Conservation (phyloP, 1,140 invertebrate species). For the Musca vetustissima region DNA sequence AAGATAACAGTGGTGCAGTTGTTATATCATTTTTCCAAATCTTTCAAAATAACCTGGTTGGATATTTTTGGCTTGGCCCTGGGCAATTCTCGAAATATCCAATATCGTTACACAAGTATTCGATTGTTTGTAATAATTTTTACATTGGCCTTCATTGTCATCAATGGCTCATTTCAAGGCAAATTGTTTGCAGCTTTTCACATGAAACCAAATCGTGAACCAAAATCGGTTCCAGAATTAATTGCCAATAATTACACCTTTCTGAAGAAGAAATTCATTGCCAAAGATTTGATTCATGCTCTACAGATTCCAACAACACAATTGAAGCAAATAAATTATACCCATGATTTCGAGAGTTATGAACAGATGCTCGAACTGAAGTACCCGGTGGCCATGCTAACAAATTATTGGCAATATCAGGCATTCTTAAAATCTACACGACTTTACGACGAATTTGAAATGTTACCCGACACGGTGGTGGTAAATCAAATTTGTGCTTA, state of each 20-base stretch:
- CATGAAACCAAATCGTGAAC: neutral
- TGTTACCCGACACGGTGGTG: neutral
- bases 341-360: neutral
- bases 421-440: neutral
- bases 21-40: neutral
- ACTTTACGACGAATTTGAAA: neutral
- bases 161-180: neutral
- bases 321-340: neutral
- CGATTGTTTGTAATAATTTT: neutral
- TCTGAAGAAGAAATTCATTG: neutral
- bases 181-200: neutral
- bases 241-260: neutral
- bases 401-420: constrained; percentile 10
- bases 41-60: neutral
- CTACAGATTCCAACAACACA: neutral
- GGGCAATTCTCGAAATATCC: neutral
- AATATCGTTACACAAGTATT: neutral
- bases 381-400: neutral
- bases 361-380: neutral
- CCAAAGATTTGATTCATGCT: neutral
- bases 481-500: constrained; percentile 12
- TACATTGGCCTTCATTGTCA: neutral
- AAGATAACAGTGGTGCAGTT: neutral
- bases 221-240: neutral
- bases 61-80: neutral